Evolutionary conservation across 2,113 vertebrate species (phyloP).

Genomic region (Rhea pennata): DNA sequence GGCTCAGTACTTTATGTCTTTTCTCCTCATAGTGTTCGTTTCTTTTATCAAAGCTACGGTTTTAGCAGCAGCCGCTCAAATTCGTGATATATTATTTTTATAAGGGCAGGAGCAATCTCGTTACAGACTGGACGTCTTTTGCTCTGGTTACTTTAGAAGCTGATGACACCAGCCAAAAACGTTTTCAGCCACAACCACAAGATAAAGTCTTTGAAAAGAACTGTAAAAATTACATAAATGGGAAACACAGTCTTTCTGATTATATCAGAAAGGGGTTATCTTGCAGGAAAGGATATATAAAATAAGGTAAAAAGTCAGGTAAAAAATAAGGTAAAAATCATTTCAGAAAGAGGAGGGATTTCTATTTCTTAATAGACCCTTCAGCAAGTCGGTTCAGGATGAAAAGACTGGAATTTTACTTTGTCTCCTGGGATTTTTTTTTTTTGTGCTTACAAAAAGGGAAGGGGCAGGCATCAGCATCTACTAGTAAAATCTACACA

Average conservation of each 20-base stretch:
- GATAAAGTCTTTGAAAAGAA: slow-evolving; percentile 44
- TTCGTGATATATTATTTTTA: not conserved
- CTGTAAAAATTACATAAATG: slow-evolving; percentile 34
- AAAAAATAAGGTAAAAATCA: slow-evolving; percentile 40
- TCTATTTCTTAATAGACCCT: slow-evolving; percentile 40
- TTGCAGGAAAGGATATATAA: slow-evolving; percentile 43
- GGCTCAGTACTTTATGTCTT: not conserved
- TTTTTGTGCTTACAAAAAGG: not conserved
- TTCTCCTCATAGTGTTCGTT: not conserved
- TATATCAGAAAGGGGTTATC: slow-evolving; percentile 21
- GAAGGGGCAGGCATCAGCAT: not conserved
- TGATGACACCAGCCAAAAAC: not conserved
- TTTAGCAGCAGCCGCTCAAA: not conserved
- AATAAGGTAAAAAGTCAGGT: slow-evolving; percentile 24
- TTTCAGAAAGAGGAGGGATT: slow-evolving; percentile 2
- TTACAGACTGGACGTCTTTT: not conserved
- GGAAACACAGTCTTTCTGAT: slow-evolving; percentile 39
- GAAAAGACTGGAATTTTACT: slow-evolving; percentile 31
- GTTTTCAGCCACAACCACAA: not conserved
- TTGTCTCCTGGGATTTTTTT: not conserved
- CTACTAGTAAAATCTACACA: not conserved
- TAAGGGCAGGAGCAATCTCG: not conserved
- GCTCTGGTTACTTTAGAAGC: slow-evolving; percentile 19
- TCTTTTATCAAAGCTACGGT: not conserved
- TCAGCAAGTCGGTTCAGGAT: not conserved